Evolutionary conservation across 2,888 invertebrate species (phyloP).

Genomic region (Venusia cambrica): DNA sequence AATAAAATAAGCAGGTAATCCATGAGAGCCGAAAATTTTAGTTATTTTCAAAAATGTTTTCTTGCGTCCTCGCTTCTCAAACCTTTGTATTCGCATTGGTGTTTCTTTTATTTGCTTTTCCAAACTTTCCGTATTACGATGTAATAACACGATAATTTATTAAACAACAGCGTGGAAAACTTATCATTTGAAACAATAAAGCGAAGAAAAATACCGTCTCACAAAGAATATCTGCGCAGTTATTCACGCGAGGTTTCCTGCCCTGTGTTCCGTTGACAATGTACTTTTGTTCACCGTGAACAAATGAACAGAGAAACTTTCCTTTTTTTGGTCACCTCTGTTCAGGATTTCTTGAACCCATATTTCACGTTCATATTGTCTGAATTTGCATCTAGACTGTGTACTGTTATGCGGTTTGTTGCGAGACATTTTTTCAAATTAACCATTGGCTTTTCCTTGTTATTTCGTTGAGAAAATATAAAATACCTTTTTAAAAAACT

Average conservation of each 20-base stretch:
- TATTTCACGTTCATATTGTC: conserved; percentile 80
- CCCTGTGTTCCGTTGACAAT: conserved; percentile 57
- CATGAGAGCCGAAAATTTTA: no score
- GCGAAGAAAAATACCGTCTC: conserved; percentile 42
- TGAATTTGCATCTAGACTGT: conserved; percentile 52
- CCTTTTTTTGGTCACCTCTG: conserved; percentile 55
- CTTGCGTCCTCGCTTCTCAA: no score
- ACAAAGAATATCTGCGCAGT: conserved; percentile 54
- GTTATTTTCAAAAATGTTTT: conserved; percentile 4
- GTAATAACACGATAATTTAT: conserved; percentile 22
- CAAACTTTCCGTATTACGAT: conserved; percentile 21
- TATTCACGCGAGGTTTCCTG: conserved; percentile 75
- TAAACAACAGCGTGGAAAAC: conserved; percentile 30
- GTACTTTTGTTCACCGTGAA: conserved; percentile 48
- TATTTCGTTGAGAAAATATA: conserved; percentile 12
- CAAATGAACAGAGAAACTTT: conserved; percentile 54
- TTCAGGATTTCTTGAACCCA: conserved; percentile 77
- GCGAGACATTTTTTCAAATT: conserved; percentile 29
- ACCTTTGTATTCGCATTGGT: conserved; percentile 11
- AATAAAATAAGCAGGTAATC: no score
- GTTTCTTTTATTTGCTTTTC: conserved; percentile 8
- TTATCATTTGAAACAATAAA: conserved; percentile 33
- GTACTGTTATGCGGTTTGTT: conserved; percentile 37
- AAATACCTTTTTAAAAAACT: conserved; percentile 7
- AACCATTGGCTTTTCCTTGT: conserved; percentile 17